Base-by-base conservation (phyloP, 2,888 invertebrate genomes). In the Epicampocera succincta region DNA sequence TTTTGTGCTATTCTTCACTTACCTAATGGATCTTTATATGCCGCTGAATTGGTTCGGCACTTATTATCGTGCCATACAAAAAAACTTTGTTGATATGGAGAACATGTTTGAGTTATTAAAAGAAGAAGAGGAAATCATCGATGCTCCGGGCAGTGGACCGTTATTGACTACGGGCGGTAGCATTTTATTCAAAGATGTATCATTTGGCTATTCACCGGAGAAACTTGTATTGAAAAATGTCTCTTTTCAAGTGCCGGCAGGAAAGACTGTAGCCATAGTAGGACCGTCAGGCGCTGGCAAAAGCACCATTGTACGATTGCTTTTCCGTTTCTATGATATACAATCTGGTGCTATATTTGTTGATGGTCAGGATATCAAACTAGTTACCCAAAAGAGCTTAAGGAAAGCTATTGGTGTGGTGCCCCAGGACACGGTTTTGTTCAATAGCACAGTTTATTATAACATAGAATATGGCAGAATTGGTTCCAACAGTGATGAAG, bases 21-120 rank as follows among this genome's bases (percentile, higher is more conserved):
- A 99, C 88, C 95, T 99, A 19, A 94, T 98, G 84, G 99, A 98
- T 88, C 92, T 99, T 25, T 99, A 99, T 89, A 96, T 96, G 78
- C 99, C 99, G 0, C 92, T 99, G 65, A 99, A 99, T 92, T 99
- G 97, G 95, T 98, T 99, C 89, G 99, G 99, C 33, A 99, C 98
- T 2, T 99, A 98, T 88, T 99, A 99, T 89, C 95, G 99, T 88
- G 96, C 97, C 73, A 98, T 99, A 79, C 99, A 99, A 90, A 97
- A 97, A 92, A 97, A 98, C 88, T 99, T 99, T 88, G 95, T 99
- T 17, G 99, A 99, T 89, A 99, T 99, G 99, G 99, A 99, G 91
- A 99, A 99, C 91, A 99, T 99, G 99, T 98, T 99, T 90, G 98
- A 99, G 86, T 91, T 99, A 83, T 92, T 99, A 87, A 93, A 95